Evolutionary conservation across 1,140 invertebrate genomes (phyloP), one percentile per base, ranked within the genome.

Genomic region (Agrilus planipennis): DNA sequence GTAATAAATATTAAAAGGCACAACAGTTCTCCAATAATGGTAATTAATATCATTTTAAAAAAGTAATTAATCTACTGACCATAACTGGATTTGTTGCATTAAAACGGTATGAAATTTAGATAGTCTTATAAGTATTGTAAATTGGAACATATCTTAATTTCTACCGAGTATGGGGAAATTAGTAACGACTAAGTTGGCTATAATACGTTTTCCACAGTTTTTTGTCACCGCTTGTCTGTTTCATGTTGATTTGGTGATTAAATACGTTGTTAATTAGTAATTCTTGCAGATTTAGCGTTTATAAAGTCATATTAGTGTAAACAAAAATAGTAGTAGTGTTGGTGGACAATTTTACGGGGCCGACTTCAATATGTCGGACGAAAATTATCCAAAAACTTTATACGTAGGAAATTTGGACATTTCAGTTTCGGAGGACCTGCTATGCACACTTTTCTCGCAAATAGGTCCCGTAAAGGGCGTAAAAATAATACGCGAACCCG

Each of bases 341-440:
- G 18, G 36, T 38, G 25, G 36, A 40, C 27, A 18, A 30, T 38
- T 32, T 35, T 29, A 29, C 28, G 41, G 49, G 46, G 50, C 56
- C 57, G 57, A 54, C 57, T 49, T 49, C 55, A 58, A 46, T 44
- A 61, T 63, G 59, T 63, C 61, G 65, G 84, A 88, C 68, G 84
- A 88, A 73, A 83, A 79, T 65, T 78, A 82, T 68, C 84, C 84
- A 58, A 84, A 84, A 72, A 87, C 84, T 63, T 72, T 88, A 58
- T 96, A 97, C 73, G 92, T 97, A 62, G 93, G 93, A 58, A 96
- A 97, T 74, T 76, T 98, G 56, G 91, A 96, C 72, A 71, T 75
- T 46, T 75, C 79, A 53, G 91, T 96, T 44, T 86, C 88, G 52
- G 92, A 97, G 73, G 89, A 93, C 57, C 77, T 97, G 51, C 73